These are phyloP conservation scores for Harpegnathos saltator DNA, from an alignment of 1,140 invertebrate genomes.

Conservation along the genomic window DNA sequence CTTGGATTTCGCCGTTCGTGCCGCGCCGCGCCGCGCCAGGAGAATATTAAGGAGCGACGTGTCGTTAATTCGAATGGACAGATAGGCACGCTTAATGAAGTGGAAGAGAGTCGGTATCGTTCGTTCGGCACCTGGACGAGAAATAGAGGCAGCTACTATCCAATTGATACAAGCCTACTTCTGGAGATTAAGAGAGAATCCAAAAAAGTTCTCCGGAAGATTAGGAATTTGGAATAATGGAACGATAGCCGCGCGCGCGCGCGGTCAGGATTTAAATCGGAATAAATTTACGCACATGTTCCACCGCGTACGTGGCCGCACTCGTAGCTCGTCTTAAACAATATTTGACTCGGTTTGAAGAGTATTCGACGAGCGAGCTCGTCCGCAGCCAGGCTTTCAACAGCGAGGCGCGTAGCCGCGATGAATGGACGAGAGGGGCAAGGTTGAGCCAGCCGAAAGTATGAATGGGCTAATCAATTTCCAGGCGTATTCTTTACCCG, in stretches of 20 bases:
- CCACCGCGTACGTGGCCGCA: too few relatives aligned
- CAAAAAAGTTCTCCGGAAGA: too few relatives aligned
- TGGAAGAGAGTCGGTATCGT: neutral
- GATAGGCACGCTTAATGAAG: neutral
- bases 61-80: constrained; percentile 28
- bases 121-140: neutral
- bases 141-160: neutral
- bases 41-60: constrained; percentile 47
- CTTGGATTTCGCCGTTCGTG: constrained; percentile 20
- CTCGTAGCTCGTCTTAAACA: too few relatives aligned
- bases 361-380: constrained; percentile 30
- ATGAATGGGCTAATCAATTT: constrained; percentile 75
- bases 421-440: constrained; percentile 64
- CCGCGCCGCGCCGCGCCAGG: too few relatives aligned
- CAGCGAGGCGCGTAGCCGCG: constrained; percentile 44
- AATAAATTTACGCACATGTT: too few relatives aligned
- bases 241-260: too few relatives aligned
- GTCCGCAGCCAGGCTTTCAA: constrained; percentile 39
- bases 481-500: constrained; percentile 67
- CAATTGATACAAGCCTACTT: neutral
- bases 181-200: too few relatives aligned
- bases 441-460: constrained; percentile 59
- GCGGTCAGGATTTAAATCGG: too few relatives aligned
- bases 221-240: too few relatives aligned
- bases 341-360: neutral